phyloP scores from a whole-genome alignment of 2,113 vertebrate genomes.

The Fulmarus glacialis region DNA sequence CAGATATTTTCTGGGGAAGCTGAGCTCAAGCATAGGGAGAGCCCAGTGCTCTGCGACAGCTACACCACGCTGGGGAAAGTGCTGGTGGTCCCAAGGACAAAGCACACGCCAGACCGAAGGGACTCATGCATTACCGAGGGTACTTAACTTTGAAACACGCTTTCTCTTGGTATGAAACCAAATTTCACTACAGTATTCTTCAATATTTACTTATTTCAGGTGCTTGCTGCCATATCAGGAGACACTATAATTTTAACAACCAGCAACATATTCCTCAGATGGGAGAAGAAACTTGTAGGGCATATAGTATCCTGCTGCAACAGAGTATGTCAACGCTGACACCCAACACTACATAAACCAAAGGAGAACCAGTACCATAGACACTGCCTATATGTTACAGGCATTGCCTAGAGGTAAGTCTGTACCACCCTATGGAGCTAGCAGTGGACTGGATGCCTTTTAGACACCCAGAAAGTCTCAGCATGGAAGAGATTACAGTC shows the following conservation, averaged over 20 bases:
- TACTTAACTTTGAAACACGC: not conserved
- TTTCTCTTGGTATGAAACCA: not conserved
- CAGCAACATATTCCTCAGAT: not conserved
- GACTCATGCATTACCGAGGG: accelerated
- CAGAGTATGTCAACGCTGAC: not conserved
- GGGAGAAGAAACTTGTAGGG: not conserved
- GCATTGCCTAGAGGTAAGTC: not conserved
- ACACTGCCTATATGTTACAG: not conserved
- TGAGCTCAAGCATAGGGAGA: not conserved
- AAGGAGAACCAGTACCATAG: not conserved
- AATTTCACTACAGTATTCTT: not conserved
- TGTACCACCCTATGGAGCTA: not conserved
- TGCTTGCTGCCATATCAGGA: not conserved
- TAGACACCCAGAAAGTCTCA: not conserved
- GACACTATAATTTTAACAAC: not conserved
- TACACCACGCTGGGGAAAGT: not conserved
- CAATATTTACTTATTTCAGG: not conserved
- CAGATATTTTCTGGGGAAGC: not conserved
- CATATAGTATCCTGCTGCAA: not conserved
- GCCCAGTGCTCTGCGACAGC: not conserved
- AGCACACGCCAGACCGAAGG: not conserved
- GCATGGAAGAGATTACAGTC: not conserved
- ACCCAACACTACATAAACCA: not conserved
- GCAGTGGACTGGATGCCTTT: not conserved
- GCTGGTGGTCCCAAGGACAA: not conserved